These are phyloP conservation scores for Lasioglossum leucozonium DNA, from an alignment of 2,888 invertebrate species.

Conservation along the genomic window DNA sequence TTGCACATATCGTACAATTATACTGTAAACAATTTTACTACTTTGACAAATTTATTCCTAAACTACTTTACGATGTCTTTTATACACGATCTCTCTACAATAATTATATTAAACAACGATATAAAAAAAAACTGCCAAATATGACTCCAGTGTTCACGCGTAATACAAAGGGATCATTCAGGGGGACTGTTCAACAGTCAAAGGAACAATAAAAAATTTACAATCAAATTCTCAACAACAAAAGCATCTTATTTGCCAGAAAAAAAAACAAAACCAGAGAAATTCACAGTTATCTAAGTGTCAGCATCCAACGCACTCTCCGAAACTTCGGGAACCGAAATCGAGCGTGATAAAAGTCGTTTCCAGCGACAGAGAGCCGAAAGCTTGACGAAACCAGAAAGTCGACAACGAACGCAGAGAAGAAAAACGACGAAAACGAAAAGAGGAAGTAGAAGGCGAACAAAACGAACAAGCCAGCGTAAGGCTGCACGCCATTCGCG, in stretches of 20 bases:
- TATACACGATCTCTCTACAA: background rate
- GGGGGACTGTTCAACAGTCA: background rate
- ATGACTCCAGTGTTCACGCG: background rate
- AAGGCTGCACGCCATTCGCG: constrained; percentile 16
- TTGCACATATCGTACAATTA: background rate
- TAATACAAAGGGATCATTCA: background rate
- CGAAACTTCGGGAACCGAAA: background rate
- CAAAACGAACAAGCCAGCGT: background rate
- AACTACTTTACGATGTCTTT: background rate
- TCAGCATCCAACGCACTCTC: background rate
- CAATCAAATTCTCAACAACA: too few relatives aligned
- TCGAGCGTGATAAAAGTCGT: background rate
- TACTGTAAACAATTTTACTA: background rate
- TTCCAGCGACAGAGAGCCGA: background rate
- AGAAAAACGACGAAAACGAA: background rate
- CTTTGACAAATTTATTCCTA: background rate
- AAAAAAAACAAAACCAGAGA: too few relatives aligned
- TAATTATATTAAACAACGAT: background rate
- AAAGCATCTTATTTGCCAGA: too few relatives aligned
- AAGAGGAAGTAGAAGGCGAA: background rate
- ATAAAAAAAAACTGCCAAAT: background rate
- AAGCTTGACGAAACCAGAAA: background rate
- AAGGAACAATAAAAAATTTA: background rate
- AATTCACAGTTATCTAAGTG: too few relatives aligned
- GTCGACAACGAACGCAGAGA: background rate